phyloP scores from a whole-genome alignment of 2,888 invertebrate genomes.

The Amaurobius ferox region DNA sequence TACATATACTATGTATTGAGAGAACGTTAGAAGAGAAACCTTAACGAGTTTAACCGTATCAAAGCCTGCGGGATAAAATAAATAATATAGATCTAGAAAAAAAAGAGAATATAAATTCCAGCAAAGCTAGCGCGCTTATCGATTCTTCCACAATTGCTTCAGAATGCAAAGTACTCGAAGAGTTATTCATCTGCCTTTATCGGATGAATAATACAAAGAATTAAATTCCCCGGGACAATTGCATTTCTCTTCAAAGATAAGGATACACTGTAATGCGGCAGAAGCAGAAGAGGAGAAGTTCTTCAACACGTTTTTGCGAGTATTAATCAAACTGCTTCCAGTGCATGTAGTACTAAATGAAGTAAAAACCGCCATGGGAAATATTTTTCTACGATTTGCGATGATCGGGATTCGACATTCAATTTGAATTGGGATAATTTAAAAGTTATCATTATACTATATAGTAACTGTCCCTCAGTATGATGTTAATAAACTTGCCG shows the following conservation, averaged over 20 bases:
- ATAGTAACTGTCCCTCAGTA: too few species aligned
- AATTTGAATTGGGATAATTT: too few species aligned
- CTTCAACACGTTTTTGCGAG: background rate
- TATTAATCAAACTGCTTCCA: background rate
- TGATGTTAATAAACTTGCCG: too few species aligned
- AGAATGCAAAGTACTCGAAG: background rate
- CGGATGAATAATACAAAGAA: background rate
- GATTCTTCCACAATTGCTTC: background rate
- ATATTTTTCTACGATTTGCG: background rate
- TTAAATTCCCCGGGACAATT: background rate
- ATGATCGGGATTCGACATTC: background rate
- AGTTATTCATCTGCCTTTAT: slow-evolving; percentile 3
- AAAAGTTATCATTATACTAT: too few species aligned
- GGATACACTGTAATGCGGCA: background rate
- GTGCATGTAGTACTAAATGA: background rate
- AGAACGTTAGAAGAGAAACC: too few species aligned
- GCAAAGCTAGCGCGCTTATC: background rate
- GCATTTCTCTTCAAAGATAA: background rate
- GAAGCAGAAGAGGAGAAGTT: background rate
- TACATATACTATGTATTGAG: too few species aligned
- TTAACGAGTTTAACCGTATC: too few species aligned
- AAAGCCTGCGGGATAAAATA: background rate
- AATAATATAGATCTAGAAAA: background rate
- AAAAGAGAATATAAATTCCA: background rate
- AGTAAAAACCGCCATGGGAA: background rate